Base-by-base conservation (phyloP, 2,888 invertebrate species). In the Tipula vernalis region DNA sequence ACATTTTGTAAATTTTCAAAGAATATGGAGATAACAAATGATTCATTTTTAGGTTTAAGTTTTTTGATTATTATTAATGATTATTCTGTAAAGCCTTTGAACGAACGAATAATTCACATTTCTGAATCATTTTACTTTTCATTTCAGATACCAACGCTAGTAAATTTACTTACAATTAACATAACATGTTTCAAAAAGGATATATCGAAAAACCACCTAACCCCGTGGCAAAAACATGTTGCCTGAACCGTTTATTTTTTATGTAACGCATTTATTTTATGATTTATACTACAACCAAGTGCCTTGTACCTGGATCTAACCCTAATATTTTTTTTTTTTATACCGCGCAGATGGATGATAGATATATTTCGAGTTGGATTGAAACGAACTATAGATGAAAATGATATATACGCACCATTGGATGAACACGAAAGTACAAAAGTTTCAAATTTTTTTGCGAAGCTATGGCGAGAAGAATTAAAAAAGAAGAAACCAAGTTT, bases 381-480 rank as follows among this genome's bases (percentile, higher is more conserved):
- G 8, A 91, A 91, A 87, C 91, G 92, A 10, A 93, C 93, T 47
- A 89, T 94, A 28, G 91, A 91, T 88, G 91, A 93, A 85, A 91
- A 92, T 51, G 94, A 95, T 89, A 90, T 95, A 18, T 94, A 93
- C 88, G 91, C 92, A 88, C 92, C 93, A 83, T 90, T 93, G n/a
- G 91, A 91, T 86, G 91, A 91, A 18, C 93, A 94, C 88, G 91
- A 91, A 86, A 93, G 94, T 3, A 91, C 92, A 87, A 89, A 89
- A 18, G 89, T 93, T 41, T 93, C 93, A 0, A 91, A 92, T 71
- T 89, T 89, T 83, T 91, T 93, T 39, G 89, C 88, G n/a, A 89
- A 90, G 36, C 86, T 91, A 12, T 93, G 93, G 93, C 90, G 91
- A 3, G 89, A 90, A 28, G 91, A 91, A 87, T 88, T 89, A 13